A percentile compares a stretch with the other conserved stretches of the same genome.
phyloP scores from a whole-genome alignment of 2,113 vertebrate genomes.

The Nannobrachium achirus region DNA sequence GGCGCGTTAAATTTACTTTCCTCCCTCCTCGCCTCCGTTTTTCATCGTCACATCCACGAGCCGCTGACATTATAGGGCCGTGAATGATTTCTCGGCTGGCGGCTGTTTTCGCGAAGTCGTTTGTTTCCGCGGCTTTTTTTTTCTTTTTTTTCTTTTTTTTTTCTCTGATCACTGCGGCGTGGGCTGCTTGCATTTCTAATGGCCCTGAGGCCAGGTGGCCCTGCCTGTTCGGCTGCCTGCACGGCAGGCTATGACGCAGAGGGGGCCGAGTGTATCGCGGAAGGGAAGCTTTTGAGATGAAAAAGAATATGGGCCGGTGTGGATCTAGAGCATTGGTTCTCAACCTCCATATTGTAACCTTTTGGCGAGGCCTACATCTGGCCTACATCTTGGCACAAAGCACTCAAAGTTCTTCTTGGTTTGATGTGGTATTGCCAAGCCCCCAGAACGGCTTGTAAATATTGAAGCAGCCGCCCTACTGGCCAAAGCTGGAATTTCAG shows the following conservation, averaged over 20 bases:
- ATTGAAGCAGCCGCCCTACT: no score
- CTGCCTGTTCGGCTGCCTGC: slow-evolving; percentile 17
- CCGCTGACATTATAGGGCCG: slow-evolving; percentile 14
- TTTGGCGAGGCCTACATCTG: no score
- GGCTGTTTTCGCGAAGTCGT: slow-evolving; percentile 56
- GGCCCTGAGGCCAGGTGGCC: neutral
- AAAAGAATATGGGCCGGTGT: no score
- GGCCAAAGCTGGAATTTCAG: no score
- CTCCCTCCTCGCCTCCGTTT: slow-evolving; percentile 43
- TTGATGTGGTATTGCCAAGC: no score
- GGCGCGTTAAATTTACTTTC: slow-evolving; percentile 29
- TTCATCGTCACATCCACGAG: slow-evolving; percentile 44
- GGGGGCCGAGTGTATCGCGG: no score
- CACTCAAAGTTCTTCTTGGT: no score
- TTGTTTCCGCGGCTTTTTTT: slow-evolving; percentile 63
- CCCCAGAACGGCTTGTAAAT: no score
- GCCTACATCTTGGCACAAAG: no score
- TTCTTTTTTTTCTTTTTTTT: slow-evolving; percentile 58
- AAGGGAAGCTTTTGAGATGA: slow-evolving; percentile 12
- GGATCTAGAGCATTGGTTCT: no score
- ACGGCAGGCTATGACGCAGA: neutral
- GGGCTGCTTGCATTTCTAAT: slow-evolving; percentile 59
- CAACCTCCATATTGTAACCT: no score
- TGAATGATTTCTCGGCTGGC: slow-evolving; percentile 53
- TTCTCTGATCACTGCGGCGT: slow-evolving; percentile 50